These are phyloP conservation scores for Watsonalla cultraria DNA, from an alignment of 2,888 invertebrate genomes.

Conservation along the genomic window DNA sequence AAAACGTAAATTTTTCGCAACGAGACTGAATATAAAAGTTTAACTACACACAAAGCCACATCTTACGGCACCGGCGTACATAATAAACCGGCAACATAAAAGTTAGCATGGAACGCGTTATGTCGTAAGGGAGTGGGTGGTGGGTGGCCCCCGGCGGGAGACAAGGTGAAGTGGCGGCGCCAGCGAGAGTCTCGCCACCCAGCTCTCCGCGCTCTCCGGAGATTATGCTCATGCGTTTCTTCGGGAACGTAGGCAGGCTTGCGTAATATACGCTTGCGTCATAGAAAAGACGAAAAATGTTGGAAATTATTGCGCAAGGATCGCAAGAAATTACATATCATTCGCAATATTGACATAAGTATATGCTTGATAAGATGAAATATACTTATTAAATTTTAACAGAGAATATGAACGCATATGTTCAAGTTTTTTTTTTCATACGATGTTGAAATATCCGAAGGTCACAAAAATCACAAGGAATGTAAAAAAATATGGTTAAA, in stretches of 20 bases:
- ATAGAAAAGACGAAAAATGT: too few species aligned
- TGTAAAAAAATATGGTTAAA: not conserved
- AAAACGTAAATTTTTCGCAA: too few species aligned
- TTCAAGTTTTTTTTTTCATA: too few species aligned
- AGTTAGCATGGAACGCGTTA: constrained; percentile 31
- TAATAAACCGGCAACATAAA: constrained; percentile 21
- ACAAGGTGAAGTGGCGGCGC: constrained; percentile 70
- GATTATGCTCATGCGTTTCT: not conserved
- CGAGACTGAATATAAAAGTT: not conserved
- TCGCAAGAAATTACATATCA: not conserved
- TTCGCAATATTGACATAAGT: constrained; percentile 9
- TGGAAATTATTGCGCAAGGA: too few species aligned
- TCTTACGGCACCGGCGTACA: constrained; percentile 9
- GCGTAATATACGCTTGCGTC: not conserved
- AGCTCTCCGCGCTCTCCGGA: constrained; percentile 18
- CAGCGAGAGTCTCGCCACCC: constrained; percentile 61
- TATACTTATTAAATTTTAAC: too few species aligned
- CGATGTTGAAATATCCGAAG: too few species aligned
- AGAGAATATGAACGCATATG: too few species aligned
- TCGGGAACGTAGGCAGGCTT: not conserved
- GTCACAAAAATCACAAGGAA: too few species aligned
- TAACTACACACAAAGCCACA: constrained; percentile 3
- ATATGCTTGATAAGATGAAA: too few species aligned
- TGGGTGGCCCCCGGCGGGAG: constrained; percentile 55
- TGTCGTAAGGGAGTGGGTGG: constrained; percentile 18